Evolutionary conservation across 2,797 vertebrate species (phyloP).

Genomic region (Rhinophrynus dorsalis): DNA sequence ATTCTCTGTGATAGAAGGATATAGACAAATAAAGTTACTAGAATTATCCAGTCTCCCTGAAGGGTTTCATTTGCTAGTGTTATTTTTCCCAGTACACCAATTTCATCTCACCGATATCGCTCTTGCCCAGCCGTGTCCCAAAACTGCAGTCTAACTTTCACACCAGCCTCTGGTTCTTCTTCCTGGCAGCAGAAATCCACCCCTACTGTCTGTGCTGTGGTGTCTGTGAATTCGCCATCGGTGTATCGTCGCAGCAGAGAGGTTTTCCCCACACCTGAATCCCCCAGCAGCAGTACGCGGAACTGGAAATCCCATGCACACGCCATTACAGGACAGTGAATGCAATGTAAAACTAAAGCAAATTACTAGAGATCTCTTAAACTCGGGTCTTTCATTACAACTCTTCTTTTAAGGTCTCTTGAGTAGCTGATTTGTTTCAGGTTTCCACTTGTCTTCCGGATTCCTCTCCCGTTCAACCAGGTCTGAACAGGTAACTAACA

Average conservation of each 20-base stretch:
- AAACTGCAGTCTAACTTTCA: conserved; percentile 83
- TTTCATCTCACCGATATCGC: conserved; percentile 76
- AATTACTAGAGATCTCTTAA: not conserved
- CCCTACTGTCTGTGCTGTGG: conserved; percentile 77
- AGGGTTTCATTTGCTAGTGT: no score
- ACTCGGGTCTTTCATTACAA: not conserved
- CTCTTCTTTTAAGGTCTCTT: not conserved
- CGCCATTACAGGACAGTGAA: conserved; percentile 65
- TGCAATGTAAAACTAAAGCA: not conserved
- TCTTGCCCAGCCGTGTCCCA: conserved; percentile 89
- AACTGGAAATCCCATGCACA: conserved; percentile 86
- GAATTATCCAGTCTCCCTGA: no score
- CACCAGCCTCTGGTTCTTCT: conserved; percentile 77
- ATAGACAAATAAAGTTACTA: no score
- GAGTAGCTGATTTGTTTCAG: conserved; percentile 8
- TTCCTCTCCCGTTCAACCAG: not conserved
- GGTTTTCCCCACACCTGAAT: conserved; percentile 85
- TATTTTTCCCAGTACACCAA: no score
- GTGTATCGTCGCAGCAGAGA: conserved; percentile 81
- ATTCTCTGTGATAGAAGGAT: no score
- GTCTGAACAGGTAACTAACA: conserved; percentile 43
- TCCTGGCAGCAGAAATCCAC: conserved; percentile 85
- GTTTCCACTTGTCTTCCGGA: conserved; percentile 22
- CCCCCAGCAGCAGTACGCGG: conserved; percentile 83
- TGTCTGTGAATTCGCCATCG: conserved; percentile 75